Evolutionary conservation across 30 jellyfish, hydroid and myxozoan species (phyloP).

Genomic region (Aurelia aurita complex sp. Pacific): DNA sequence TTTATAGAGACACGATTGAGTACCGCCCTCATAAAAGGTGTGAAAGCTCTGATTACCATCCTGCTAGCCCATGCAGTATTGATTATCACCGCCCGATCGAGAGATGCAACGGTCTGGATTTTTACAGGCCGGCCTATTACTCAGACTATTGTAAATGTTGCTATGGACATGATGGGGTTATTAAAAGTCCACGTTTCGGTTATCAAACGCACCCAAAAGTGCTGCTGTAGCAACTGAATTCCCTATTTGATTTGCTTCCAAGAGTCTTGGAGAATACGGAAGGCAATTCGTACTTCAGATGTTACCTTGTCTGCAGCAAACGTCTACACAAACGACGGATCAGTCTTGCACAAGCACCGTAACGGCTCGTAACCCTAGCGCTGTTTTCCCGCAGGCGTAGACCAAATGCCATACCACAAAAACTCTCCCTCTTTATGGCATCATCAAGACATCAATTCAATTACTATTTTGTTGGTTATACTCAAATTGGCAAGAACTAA

Average conservation of each 20-base stretch:
- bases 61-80: slow-evolving; percentile 17
- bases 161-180: slow-evolving; percentile 38
- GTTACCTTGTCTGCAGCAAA: too few species aligned
- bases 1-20: slow-evolving; percentile 34
- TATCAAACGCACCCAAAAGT: slow-evolving; percentile 48
- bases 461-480: too few species aligned
- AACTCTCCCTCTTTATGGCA: too few species aligned
- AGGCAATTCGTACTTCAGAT: too few species aligned
- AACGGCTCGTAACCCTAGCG: too few species aligned
- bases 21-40: slow-evolving; percentile 35
- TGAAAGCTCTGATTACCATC: slow-evolving; percentile 43
- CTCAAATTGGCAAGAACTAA: too few species aligned
- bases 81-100: slow-evolving; percentile 45
- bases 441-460: too few species aligned
- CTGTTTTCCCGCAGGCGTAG: too few species aligned
- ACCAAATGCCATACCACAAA: too few species aligned
- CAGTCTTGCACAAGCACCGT: too few species aligned
- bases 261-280: too few species aligned
- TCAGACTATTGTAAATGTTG: slow-evolving; percentile 68
- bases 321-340: too few species aligned
- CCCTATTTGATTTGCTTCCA: not conserved
- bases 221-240: not conserved
- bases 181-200: slow-evolving; percentile 34
- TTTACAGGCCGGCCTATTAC: slow-evolving; percentile 17
- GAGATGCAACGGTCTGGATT: slow-evolving; percentile 9